Percentiles rank a stretch among this genome's conserved stretches.
These are phyloP conservation scores for human DNA, from an alignment of 2,113 vertebrate species.

Conservation along the genomic window GRCh38 chr9:125877501-125878000, in stretches of 20 bases:
- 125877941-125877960: constrained; percentile 40
- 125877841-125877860: not conserved
- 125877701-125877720: not conserved
- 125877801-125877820: not conserved
- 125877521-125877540: not conserved
- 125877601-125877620: not conserved
- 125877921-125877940: constrained; percentile 35
- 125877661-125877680: not conserved
- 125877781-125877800: not conserved
- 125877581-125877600: not conserved
- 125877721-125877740: not conserved
- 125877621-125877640: not conserved
- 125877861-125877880: not conserved
- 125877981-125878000: constrained; percentile 25
- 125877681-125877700: not conserved
- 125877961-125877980: not conserved
- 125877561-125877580: not conserved
- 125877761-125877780: not conserved
- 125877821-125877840: not conserved
- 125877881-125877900: constrained; percentile 27
- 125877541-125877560: constrained; percentile 50
- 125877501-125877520: not conserved
- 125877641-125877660: not conserved
- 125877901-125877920: not conserved
- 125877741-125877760: not conserved